Evolutionary conservation across 2,888 invertebrate species (phyloP).

Genomic region (Polietes domitor): DNA sequence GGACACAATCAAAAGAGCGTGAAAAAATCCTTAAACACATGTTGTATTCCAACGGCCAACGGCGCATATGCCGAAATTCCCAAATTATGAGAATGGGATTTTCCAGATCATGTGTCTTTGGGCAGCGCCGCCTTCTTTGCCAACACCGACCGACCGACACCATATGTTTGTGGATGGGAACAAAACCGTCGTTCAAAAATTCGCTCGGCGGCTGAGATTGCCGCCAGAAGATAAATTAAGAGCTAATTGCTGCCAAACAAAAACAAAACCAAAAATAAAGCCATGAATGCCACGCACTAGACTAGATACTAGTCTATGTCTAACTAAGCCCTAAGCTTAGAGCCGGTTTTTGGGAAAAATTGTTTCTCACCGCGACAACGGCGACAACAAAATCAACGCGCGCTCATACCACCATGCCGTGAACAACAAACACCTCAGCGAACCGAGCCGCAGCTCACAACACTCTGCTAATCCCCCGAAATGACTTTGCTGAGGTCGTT

Average conservation of each 20-base stretch:
- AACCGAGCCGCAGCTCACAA: background rate
- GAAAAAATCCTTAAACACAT: background rate
- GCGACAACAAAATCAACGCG: background rate
- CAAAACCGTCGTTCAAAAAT: background rate
- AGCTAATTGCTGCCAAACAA: slow-evolving; percentile 34
- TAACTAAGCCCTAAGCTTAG: slow-evolving; percentile 32
- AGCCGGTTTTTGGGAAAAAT: slow-evolving; percentile 47
- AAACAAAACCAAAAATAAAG: slow-evolving; percentile 19
- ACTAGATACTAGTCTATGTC: background rate
- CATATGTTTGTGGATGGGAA: background rate
- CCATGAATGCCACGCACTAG: no score
- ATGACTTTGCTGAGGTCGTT: slow-evolving; percentile 67
- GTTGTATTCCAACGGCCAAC: background rate
- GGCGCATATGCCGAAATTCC: no score
- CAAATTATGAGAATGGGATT: background rate
- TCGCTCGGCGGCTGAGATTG: background rate
- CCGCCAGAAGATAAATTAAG: slow-evolving; percentile 35
- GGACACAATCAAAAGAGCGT: background rate
- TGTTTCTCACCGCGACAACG: slow-evolving; percentile 52
- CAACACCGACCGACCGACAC: background rate
- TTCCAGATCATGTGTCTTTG: background rate
- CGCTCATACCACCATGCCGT: slow-evolving; percentile 18
- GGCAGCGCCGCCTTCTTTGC: background rate
- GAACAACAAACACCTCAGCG: background rate
- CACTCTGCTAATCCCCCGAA: slow-evolving; percentile 13